Percentiles rank a stretch among this genome's conserved stretches.
Conservation (phyloP, 2,888 invertebrate genomes). For the Drosophila prostipennis region DNA sequence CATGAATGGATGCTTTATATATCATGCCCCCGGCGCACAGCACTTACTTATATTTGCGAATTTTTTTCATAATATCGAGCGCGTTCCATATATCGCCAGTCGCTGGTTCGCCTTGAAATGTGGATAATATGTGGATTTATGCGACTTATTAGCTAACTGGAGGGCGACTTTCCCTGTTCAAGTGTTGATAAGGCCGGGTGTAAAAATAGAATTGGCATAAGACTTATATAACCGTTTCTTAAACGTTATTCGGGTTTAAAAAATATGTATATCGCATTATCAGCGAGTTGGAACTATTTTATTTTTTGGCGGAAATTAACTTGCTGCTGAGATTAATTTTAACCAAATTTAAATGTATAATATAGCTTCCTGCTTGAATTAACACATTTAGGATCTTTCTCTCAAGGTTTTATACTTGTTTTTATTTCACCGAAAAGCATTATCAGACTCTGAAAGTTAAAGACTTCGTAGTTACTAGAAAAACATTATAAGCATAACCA, state of each 20-base stretch:
- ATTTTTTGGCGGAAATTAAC: neutral
- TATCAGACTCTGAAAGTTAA: too few species aligned
- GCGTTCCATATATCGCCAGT: conserved; percentile 20
- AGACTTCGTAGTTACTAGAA: too few species aligned
- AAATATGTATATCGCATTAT: neutral
- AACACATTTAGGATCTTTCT: neutral
- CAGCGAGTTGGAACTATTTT: neutral
- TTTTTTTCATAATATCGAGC: conserved; percentile 42
- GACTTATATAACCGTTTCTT: conserved; percentile 14
- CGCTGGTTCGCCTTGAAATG: conserved; percentile 59
- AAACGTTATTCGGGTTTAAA: neutral
- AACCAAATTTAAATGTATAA: too few species aligned
- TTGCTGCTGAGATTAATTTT: neutral
- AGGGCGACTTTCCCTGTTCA: conserved; percentile 55
- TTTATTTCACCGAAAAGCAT: too few species aligned
- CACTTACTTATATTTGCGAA: conserved; percentile 18
- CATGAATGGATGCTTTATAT: conserved; percentile 65
- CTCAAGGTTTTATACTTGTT: too few species aligned
- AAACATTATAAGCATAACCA: too few species aligned
- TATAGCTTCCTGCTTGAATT: neutral
- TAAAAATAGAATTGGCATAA: conserved; percentile 44
- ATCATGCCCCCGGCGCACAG: conserved; percentile 23
- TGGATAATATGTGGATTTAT: conserved; percentile 29
- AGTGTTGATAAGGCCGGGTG: conserved; percentile 40
- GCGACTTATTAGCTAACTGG: conserved; percentile 49